A percentile compares a stretch with the other conserved stretches of the same genome.
Evolutionary conservation across 1,140 invertebrate species (phyloP).

Genomic region (Drosophila ercepeae): DNA sequence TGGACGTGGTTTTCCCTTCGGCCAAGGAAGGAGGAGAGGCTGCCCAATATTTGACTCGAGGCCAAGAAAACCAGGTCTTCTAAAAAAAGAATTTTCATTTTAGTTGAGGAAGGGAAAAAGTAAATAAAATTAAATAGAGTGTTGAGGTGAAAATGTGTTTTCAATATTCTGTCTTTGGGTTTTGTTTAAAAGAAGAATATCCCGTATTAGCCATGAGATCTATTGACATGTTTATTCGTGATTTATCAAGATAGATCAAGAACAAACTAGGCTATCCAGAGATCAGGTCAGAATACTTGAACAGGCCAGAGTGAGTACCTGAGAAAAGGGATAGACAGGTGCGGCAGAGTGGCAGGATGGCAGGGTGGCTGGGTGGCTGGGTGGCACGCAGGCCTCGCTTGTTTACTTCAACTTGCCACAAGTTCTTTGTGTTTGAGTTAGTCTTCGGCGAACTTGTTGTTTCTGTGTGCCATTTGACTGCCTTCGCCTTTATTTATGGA

Average conservation of each 20-base stretch:
- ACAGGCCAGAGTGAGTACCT: slow-evolving; percentile 3
- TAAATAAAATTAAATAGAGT: too few species aligned
- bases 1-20: slow-evolving; percentile 1
- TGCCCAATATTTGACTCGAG: slow-evolving; percentile 23
- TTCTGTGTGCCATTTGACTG: slow-evolving; percentile 55
- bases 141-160: too few species aligned
- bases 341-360: not conserved
- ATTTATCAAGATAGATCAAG: slow-evolving; percentile 4
- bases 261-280: slow-evolving; percentile 18
- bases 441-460: slow-evolving; percentile 29
- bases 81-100: slow-evolving; percentile 11
- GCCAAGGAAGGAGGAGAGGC: not conserved
- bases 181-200: too few species aligned
- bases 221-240: slow-evolving; percentile 35
- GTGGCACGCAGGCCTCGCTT: slow-evolving; percentile 16
- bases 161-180: too few species aligned
- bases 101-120: not conserved
- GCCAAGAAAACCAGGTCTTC: slow-evolving; percentile 33
- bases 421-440: slow-evolving; percentile 51
- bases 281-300: slow-evolving; percentile 22
- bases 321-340: not conserved
- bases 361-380: not conserved
- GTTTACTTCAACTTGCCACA: slow-evolving; percentile 54
- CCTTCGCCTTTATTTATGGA: slow-evolving; percentile 64
- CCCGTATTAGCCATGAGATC: not conserved